A percentile compares a stretch with the other conserved stretches of the same genome.
Conservation (phyloP, 2,113 vertebrate species). For the Otolemur garnettii region DNA sequence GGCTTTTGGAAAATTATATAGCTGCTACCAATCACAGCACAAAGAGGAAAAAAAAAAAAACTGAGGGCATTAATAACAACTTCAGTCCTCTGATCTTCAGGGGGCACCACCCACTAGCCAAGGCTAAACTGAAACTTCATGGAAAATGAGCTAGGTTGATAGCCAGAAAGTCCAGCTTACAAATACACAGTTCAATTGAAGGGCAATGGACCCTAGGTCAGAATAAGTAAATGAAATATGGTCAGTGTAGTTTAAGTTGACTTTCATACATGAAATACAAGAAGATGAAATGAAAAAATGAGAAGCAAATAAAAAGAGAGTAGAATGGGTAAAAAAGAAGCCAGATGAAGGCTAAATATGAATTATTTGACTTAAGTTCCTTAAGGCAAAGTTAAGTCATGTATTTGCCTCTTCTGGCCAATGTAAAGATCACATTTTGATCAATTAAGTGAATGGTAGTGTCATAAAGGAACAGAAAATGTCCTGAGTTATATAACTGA, state of each 20-base stretch:
- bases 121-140: not conserved
- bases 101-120: not conserved
- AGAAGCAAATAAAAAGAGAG: not conserved
- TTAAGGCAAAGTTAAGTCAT: not conserved
- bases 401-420: not conserved
- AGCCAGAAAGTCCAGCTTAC: not conserved
- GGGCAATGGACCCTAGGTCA: not conserved
- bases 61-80: too few relatives aligned
- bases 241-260: not conserved
- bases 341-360: not conserved
- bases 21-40: not conserved
- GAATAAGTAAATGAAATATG: not conserved
- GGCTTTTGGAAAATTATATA: not conserved
- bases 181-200: not conserved
- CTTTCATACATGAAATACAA: not conserved
- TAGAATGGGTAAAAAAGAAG: not conserved
- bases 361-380: not conserved
- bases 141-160: not conserved
- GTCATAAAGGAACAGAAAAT: constrained; percentile 5
- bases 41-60: not conserved
- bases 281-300: not conserved
- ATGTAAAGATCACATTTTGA: constrained; percentile 12
- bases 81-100: not conserved
- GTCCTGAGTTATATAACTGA: not conserved
- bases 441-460: not conserved